Conservation (phyloP, 2,888 invertebrate species). For the Drosophila prolongata region DNA sequence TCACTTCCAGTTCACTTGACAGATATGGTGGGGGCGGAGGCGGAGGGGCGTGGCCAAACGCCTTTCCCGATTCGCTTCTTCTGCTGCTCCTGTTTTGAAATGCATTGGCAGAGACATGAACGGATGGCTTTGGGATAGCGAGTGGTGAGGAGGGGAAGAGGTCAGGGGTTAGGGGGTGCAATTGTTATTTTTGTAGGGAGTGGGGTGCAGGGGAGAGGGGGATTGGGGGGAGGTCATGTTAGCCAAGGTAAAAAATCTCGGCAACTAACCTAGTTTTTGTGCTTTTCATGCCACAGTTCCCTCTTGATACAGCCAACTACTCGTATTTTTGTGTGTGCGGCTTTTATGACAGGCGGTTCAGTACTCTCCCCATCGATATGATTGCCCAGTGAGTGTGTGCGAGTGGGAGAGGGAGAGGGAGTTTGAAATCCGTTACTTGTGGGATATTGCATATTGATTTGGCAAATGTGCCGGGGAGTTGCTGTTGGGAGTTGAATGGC, state of each 20-base stretch:
- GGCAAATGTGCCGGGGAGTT: slow-evolving; percentile 46
- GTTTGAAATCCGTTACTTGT: slow-evolving; percentile 50
- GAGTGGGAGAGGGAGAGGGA: slow-evolving; percentile 3
- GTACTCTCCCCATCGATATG: slow-evolving; percentile 13
- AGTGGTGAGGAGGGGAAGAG: not conserved
- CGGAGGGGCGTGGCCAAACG: slow-evolving; percentile 35
- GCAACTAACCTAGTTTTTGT: slow-evolving; percentile 76
- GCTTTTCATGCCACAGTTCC: slow-evolving; percentile 55
- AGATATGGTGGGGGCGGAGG: slow-evolving; percentile 57
- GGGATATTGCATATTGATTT: slow-evolving; percentile 58
- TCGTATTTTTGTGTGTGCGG: slow-evolving; percentile 38
- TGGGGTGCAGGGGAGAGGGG: too few relatives aligned
- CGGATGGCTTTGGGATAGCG: slow-evolving; percentile 11
- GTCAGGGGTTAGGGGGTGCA: slow-evolving; percentile 27
- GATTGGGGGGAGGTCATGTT: slow-evolving; percentile 22
- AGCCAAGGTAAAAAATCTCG: slow-evolving; percentile 48
- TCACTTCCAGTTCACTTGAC: slow-evolving; percentile 81
- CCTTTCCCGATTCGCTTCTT: slow-evolving; percentile 59
- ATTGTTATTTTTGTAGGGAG: slow-evolving; percentile 41
- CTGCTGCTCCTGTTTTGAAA: slow-evolving; percentile 44
- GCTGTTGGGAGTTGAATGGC: slow-evolving; percentile 31
- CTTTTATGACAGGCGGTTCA: slow-evolving; percentile 60
- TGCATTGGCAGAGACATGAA: slow-evolving; percentile 62
- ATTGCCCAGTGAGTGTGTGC: slow-evolving; percentile 17
- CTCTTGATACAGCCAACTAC: slow-evolving; percentile 32